Conservation (phyloP, 2,797 vertebrate genomes). For the Rhinoraja longicauda region DNA sequence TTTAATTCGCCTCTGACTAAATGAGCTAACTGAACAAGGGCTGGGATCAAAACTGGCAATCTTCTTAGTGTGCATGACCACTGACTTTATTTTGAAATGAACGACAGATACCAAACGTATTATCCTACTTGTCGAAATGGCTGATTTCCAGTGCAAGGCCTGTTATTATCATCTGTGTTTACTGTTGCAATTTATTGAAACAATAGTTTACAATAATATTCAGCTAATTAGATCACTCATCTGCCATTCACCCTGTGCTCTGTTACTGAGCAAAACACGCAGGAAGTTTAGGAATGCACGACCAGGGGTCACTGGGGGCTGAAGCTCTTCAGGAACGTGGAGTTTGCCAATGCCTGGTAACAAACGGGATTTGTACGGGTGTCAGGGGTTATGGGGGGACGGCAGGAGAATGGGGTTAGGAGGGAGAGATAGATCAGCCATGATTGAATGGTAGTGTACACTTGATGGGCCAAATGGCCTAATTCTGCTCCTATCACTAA, state of each 20-base stretch:
- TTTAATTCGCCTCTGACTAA: not conserved
- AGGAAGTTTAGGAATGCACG: not conserved
- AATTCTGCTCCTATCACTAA: too few species aligned
- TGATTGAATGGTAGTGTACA: too few species aligned
- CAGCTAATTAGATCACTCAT: not conserved
- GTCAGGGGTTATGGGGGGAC: too few species aligned
- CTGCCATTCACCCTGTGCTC: not conserved
- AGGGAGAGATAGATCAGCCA: too few species aligned
- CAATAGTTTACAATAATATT: constrained; percentile 20
- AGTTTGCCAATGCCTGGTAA: too few species aligned
- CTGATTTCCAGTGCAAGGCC: not conserved
- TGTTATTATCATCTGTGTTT: not conserved
- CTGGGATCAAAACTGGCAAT: not conserved
- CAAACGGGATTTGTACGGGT: too few species aligned
- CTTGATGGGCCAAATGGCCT: too few species aligned
- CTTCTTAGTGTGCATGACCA: not conserved
- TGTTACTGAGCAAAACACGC: not conserved
- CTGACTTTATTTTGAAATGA: not conserved
- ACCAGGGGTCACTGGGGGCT: not conserved
- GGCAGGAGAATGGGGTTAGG: too few species aligned
- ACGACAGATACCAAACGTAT: not conserved
- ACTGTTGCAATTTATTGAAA: constrained; percentile 16
- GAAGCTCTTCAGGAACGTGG: too few species aligned
- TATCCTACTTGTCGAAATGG: not conserved
- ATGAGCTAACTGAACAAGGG: not conserved